A percentile compares a stretch with the other conserved stretches of the same genome.
phyloP scores from a whole-genome alignment of 2,888 invertebrate genomes.

The Disparrhopalites patrizii region DNA sequence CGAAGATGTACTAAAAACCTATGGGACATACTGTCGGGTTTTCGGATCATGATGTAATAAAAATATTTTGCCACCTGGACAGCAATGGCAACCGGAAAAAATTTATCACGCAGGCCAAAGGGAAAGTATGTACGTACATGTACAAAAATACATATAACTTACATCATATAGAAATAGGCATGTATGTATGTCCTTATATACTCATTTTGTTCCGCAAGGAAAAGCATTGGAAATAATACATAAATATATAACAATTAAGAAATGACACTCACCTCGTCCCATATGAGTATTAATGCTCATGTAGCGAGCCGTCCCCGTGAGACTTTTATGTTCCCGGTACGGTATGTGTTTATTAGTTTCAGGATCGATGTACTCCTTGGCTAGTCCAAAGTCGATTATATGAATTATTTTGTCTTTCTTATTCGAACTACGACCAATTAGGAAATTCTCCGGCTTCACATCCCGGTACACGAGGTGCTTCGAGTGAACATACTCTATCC shows the following conservation, averaged over 20 bases:
- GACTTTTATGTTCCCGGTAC: slow-evolving; percentile 99
- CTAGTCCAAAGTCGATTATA: slow-evolving; percentile 99
- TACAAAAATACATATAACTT: too few relatives aligned
- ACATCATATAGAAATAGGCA: too few relatives aligned
- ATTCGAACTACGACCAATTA: slow-evolving; percentile 95
- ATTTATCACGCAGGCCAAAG: too few relatives aligned
- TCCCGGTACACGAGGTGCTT: slow-evolving; percentile 98
- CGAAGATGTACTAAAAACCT: too few relatives aligned
- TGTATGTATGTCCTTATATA: too few relatives aligned
- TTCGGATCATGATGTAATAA: too few relatives aligned
- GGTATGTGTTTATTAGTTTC: slow-evolving; percentile 99
- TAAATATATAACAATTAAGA: background rate
- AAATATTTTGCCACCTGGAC: too few relatives aligned
- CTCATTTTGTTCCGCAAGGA: background rate
- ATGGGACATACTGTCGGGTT: too few relatives aligned
- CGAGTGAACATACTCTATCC: slow-evolving; percentile 99
- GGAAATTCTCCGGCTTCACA: slow-evolving; percentile 99
- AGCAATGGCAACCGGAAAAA: too few relatives aligned
- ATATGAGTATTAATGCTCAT: slow-evolving; percentile 99
- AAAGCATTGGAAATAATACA: background rate
- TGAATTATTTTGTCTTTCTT: slow-evolving; percentile 98
- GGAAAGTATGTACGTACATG: too few relatives aligned
- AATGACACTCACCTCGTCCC: slow-evolving; percentile 72
- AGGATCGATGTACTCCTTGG: slow-evolving; percentile 99
- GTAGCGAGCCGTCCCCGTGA: slow-evolving; percentile 99